phyloP scores from a whole-genome alignment of 2,113 vertebrate species.

The zebrafish (Danio rerio) region DNA sequence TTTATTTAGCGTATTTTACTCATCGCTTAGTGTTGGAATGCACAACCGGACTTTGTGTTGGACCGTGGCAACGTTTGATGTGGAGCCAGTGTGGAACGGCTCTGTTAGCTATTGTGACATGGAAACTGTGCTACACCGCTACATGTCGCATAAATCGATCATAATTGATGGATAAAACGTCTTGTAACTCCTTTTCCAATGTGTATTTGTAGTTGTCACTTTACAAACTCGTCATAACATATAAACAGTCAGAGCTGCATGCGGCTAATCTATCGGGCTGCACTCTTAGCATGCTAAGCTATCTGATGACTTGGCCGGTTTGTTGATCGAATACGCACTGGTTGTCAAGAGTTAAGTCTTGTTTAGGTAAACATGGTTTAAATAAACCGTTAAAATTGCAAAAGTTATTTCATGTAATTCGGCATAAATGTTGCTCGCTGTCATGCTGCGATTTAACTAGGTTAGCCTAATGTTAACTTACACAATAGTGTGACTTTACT shows the following conservation, averaged over 20 bases:
- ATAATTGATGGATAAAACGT: background rate
- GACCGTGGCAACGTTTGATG: background rate
- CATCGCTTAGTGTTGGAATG: background rate
- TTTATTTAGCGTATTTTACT: background rate
- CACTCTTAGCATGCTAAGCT: constrained; percentile 31
- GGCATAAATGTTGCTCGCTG: background rate
- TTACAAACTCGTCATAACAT: background rate
- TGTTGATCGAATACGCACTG: constrained; percentile 11
- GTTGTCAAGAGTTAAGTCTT: background rate
- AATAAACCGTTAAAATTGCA: background rate
- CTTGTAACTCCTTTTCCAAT: background rate
- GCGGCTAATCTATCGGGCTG: constrained; percentile 17
- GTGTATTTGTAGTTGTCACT: background rate
- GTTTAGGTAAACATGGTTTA: background rate
- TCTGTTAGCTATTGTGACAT: background rate
- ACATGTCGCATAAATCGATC: background rate
- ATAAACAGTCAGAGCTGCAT: background rate
- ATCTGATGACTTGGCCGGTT: constrained; percentile 36
- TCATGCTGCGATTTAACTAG: background rate
- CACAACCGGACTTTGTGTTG: background rate
- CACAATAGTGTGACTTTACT: background rate
- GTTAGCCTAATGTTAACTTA: too few species aligned
- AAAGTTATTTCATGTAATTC: too few species aligned
- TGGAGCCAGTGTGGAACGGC: background rate
- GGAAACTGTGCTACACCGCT: background rate